Conservation (phyloP, 1,140 invertebrate genomes). For the Drosophila oshimai region DNA sequence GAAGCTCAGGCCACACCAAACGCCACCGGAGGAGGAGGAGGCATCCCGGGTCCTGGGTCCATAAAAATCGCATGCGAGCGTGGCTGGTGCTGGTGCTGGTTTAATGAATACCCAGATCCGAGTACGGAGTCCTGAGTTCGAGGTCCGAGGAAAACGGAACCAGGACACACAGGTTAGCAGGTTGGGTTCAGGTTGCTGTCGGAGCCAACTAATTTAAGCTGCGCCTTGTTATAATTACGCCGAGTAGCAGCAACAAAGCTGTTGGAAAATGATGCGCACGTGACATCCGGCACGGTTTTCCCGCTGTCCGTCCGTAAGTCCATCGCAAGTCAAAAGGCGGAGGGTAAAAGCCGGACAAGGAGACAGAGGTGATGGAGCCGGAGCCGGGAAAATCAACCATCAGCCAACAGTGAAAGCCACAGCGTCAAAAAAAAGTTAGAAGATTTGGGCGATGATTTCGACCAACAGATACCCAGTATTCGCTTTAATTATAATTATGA, state of each 20-base stretch:
- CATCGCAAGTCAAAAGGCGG: slow-evolving; percentile 33
- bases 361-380: neutral
- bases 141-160: slow-evolving; percentile 35
- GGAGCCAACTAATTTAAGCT: slow-evolving; percentile 71
- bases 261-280: slow-evolving; percentile 75
- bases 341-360: slow-evolving; percentile 1
- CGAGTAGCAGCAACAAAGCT: slow-evolving; percentile 51
- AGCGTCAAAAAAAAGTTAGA: slow-evolving; percentile 1
- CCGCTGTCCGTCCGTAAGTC: slow-evolving; percentile 9
- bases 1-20: slow-evolving; percentile 22
- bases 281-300: slow-evolving; percentile 55
- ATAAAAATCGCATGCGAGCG: slow-evolving; percentile 54
- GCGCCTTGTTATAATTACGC: slow-evolving; percentile 70
- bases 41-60: slow-evolving; percentile 6
- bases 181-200: slow-evolving; percentile 33
- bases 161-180: slow-evolving; percentile 32
- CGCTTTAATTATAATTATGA: too few relatives aligned
- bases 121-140: neutral
- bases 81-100: too few relatives aligned
- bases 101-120: slow-evolving; percentile 48
- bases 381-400: slow-evolving; percentile 26
- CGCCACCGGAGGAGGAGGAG: neutral
- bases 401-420: slow-evolving; percentile 40
- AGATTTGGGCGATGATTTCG: neutral
- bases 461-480: neutral